A percentile compares a stretch with the other conserved stretches of the same genome.
Evolutionary conservation across 92 coral and sea anemone species (phyloP).

Genomic region (Palythoa caribaeorum): DNA sequence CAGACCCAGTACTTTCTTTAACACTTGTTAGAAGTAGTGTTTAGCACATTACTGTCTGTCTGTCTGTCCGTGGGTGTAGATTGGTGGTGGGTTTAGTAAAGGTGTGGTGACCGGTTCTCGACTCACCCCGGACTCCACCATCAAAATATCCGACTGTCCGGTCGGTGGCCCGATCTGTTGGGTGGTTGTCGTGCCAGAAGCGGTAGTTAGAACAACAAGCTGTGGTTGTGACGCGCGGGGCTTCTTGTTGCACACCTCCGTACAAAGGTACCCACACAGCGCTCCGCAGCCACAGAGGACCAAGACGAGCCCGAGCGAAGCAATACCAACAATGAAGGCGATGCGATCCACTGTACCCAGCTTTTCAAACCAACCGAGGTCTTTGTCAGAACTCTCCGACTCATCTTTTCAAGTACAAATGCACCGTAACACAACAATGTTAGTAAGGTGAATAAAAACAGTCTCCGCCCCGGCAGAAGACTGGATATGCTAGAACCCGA

Average conservation of each 20-base stretch:
- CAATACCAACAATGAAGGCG: conserved; percentile 21
- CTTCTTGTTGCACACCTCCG: conserved; percentile 48
- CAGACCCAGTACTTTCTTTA: neutral
- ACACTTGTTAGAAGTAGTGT: neutral
- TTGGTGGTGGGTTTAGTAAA: conserved; percentile 6
- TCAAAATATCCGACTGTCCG: neutral
- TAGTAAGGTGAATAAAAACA: neutral
- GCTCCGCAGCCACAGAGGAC: conserved; percentile 34
- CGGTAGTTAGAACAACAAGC: conserved; percentile 15
- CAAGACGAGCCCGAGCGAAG: neutral
- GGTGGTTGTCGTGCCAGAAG: neutral
- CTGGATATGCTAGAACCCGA: no score
- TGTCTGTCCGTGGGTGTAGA: neutral
- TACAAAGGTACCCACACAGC: conserved; percentile 34
- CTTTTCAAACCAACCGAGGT: conserved; percentile 11
- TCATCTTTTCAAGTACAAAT: neutral
- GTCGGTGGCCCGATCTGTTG: neutral
- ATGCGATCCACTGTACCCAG: neutral
- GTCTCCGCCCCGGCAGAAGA: neutral
- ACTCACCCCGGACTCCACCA: neutral
- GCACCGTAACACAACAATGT: neutral
- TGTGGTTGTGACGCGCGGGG: neutral
- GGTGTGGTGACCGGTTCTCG: conserved; percentile 20
- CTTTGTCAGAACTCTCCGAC: neutral
- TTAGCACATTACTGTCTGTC: neutral